phyloP scores from a whole-genome alignment of 2,888 invertebrate species.

The Drosophila prolongata region DNA sequence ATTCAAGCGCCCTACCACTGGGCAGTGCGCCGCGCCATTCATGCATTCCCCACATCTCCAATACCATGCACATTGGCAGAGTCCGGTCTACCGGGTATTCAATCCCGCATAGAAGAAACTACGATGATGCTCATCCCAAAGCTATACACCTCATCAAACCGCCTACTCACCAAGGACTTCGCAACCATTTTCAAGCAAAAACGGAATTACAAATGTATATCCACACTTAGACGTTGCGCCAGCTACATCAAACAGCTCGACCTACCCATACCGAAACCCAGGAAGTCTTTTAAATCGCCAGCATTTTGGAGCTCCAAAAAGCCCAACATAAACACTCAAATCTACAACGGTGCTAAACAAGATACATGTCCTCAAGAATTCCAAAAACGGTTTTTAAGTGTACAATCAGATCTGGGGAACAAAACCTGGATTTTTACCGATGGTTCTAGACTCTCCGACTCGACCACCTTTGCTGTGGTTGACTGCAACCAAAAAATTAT shows the following conservation, averaged over 20 bases:
- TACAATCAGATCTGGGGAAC: neutral
- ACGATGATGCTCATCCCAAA: neutral
- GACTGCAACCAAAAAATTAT: neutral
- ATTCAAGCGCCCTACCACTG: neutral
- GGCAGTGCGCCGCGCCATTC: neutral
- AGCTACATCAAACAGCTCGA: neutral
- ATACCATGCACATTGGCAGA: neutral
- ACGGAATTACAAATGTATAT: neutral
- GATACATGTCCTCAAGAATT: neutral
- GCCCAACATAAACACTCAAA: neutral
- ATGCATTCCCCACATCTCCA: neutral
- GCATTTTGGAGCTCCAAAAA: constrained; percentile 1
- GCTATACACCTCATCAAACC: neutral
- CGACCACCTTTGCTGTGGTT: constrained; percentile 4
- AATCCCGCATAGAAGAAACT: neutral
- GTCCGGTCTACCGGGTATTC: too few species aligned
- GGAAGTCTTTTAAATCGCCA: neutral
- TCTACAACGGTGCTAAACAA: neutral
- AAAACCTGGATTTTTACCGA: neutral
- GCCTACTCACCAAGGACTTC: neutral
- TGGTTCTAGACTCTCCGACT: neutral
- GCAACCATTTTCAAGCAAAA: too few species aligned
- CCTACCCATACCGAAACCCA: neutral
- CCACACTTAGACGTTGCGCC: neutral
- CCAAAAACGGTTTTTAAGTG: neutral